Conservation (phyloP, 2,797 vertebrate species). For the Poeciliopsis infans region DNA sequence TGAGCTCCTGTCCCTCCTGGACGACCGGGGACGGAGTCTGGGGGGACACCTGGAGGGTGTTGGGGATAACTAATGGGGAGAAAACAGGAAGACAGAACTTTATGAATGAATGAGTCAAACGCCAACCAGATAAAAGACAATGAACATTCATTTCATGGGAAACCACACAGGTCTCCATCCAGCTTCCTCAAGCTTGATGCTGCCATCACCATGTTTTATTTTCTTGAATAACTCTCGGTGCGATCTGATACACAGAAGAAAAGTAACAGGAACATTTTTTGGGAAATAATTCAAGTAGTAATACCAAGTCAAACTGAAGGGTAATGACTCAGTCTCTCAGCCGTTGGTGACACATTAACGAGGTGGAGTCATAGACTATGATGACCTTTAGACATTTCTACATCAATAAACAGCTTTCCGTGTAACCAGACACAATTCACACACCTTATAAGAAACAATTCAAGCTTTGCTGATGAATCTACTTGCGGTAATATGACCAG, state of each 20-base stretch:
- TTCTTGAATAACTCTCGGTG: neutral
- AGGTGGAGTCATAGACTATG: neutral
- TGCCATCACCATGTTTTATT: neutral
- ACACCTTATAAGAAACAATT: too few relatives aligned
- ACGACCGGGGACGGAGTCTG: conserved; percentile 50
- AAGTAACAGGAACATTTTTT: neutral
- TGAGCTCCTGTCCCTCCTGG: conserved; percentile 85
- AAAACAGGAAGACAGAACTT: neutral
- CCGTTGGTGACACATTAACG: neutral
- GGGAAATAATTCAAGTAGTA: neutral
- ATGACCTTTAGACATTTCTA: neutral
- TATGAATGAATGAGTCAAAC: neutral
- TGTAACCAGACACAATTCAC: neutral
- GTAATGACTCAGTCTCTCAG: neutral
- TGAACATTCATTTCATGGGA: neutral
- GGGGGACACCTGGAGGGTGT: conserved; percentile 84
- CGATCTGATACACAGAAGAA: neutral
- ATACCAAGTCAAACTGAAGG: neutral
- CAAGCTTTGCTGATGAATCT: neutral
- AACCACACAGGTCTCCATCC: neutral
- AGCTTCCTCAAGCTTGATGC: neutral
- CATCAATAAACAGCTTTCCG: neutral
- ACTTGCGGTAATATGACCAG: neutral
- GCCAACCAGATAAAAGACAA: neutral
- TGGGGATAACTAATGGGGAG: conserved; percentile 82